phyloP scores from a whole-genome alignment of 30 jellyfish, hydroid and myxozoan genomes.

The Aurelia aurita complex sp. Pacific region DNA sequence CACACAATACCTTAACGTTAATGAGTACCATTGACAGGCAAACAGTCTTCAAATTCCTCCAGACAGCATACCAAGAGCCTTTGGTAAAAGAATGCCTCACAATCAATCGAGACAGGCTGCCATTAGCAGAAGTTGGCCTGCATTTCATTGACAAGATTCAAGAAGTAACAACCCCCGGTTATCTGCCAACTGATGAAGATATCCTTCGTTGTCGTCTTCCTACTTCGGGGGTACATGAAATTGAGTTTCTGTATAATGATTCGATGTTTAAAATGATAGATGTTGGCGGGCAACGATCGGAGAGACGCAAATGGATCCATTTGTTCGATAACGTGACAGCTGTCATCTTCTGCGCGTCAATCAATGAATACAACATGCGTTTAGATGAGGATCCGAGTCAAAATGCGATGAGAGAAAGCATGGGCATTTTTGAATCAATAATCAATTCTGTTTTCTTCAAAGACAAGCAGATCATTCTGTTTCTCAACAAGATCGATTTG shows the following conservation, averaged over 20 bases:
- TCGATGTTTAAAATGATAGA: slow-evolving; percentile 48
- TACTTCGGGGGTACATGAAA: slow-evolving; percentile 53
- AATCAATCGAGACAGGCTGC: slow-evolving; percentile 17
- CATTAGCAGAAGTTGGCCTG: slow-evolving; percentile 13
- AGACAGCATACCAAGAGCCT: too few relatives aligned
- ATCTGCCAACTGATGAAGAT: slow-evolving; percentile 57
- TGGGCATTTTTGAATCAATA: slow-evolving; percentile 20
- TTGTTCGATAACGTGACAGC: slow-evolving; percentile 67
- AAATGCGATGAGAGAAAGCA: slow-evolving; percentile 42
- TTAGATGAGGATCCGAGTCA: slow-evolving; percentile 11
- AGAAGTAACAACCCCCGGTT: slow-evolving; percentile 27
- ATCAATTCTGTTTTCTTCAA: slow-evolving; percentile 19
- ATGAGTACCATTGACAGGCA: too few relatives aligned
- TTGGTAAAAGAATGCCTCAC: neutral
- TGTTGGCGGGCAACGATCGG: slow-evolving; percentile 81
- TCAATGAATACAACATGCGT: too few relatives aligned
- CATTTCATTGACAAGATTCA: slow-evolving; percentile 10
- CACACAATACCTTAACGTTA: too few relatives aligned
- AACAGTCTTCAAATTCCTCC: too few relatives aligned
- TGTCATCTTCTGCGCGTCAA: slow-evolving; percentile 23
- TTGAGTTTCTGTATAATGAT: slow-evolving; percentile 14
- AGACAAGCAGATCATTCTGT: slow-evolving; percentile 11
- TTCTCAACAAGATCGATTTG: slow-evolving; percentile 39
- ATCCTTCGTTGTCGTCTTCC: slow-evolving; percentile 39
- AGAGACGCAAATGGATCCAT: slow-evolving; percentile 71